Evolutionary conservation across 2,888 invertebrate genomes (phyloP).

Genomic region (Sarcophaga subvicina): DNA sequence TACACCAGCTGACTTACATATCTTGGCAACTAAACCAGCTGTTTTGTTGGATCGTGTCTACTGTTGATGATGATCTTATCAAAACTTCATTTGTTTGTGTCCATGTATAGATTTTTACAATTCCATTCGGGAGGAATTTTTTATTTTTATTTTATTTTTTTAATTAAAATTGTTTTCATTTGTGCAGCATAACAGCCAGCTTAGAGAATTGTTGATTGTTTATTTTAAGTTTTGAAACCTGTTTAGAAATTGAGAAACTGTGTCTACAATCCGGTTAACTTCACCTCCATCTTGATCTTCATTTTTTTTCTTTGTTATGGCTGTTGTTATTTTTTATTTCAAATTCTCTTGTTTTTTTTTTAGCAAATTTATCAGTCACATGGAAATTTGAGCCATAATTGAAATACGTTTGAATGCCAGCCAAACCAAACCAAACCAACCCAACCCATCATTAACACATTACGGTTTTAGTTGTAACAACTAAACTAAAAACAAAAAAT

Average conservation of each 20-base stretch:
- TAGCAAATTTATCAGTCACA: constrained; percentile 40
- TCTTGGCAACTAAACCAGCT: too few species aligned
- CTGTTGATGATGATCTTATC: too few species aligned
- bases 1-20: too few species aligned
- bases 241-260: constrained; percentile 6
- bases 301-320: neutral
- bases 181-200: neutral
- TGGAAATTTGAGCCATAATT: constrained; percentile 42
- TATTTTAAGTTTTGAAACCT: neutral
- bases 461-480: constrained; percentile 44
- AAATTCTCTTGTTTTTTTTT: neutral
- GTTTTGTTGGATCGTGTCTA: too few species aligned
- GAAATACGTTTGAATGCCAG: constrained; percentile 29
- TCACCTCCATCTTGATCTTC: constrained; percentile 4
- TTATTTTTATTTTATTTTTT: neutral
- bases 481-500: neutral
- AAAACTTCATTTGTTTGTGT: too few species aligned
- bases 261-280: constrained; percentile 13
- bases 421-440: too few species aligned
- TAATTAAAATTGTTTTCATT: constrained; percentile 46
- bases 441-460: neutral
- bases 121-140: too few species aligned
- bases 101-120: too few species aligned
- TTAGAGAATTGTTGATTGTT: neutral
- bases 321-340: neutral